Evolutionary conservation across 64 coral and sea anemone species (phyloP), one percentile per base, ranked within the genome.

Genomic region (Stichodactyla mertensii): DNA sequence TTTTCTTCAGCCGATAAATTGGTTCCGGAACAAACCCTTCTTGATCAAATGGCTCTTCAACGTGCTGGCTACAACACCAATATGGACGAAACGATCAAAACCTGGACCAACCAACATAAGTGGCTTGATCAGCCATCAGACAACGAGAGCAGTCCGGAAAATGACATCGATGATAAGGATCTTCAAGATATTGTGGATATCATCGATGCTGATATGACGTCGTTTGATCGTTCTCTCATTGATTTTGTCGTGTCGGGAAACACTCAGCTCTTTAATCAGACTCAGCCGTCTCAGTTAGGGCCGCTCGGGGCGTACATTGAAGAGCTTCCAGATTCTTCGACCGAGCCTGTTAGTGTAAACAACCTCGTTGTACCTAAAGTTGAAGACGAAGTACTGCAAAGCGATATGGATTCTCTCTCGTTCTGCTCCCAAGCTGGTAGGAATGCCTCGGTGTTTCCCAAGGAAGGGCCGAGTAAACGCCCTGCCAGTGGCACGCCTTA

Each of bases 1-100:
- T 87, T 52, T 14, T 51, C 70, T 87, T 60, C 26, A 92, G 90
- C 90, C 64, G 90, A 92, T 67, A 92, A 92, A 52, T 85, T 92
- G 16, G 78, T 92, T 10, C 90, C 90, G 16, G 64, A 92, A 77
- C 84, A 79, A 83, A 92, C 90, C 2, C 20, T 92, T 2, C 51
- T 92, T 7, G 90, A 92, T 22, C 52, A 61, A 51, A 14, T 92
- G 52, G 90, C 85, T 24, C 66, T 92, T 28, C 60, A 61, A 59
- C 90, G 90, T 2, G 57, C 90, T 31, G 90, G 90, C 16, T 92
- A 92, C 51, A 51, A 8, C 19, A 52, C 16, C 24, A 71, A 61
- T 78, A 31, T 36, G 16, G 6, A 71, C 19, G 80, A 27, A 31
- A 8, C 51, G 7, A 10, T 78, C 81, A 90, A 13, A 10, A 19